phyloP scores from a whole-genome alignment of 2,888 invertebrate genomes.

The Iselma pallidipennis region DNA sequence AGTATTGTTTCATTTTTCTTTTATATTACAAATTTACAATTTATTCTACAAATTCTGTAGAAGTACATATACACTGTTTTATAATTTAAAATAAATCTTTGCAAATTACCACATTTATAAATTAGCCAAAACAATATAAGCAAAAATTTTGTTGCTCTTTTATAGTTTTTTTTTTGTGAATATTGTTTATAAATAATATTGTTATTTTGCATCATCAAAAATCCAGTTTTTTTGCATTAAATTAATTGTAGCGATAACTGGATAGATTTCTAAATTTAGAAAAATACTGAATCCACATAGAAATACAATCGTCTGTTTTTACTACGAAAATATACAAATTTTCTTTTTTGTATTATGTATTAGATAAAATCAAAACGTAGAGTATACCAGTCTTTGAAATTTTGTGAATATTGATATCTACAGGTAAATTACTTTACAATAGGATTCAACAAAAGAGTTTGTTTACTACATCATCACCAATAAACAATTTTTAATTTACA shows the following conservation, averaged over 20 bases:
- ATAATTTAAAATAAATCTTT: constrained; percentile 26
- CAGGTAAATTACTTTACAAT: no score
- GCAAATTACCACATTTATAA: constrained; percentile 4
- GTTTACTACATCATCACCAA: no score
- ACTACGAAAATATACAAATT: not conserved
- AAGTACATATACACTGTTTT: constrained; percentile 31
- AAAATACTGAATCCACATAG: not conserved
- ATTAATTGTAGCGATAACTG: not conserved
- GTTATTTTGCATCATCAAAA: not conserved
- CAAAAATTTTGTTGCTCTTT: not conserved
- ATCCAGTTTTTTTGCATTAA: not conserved
- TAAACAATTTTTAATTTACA: no score
- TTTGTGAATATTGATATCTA: no score
- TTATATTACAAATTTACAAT: constrained; percentile 38
- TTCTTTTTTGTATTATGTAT: no score
- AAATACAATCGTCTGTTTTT: not conserved
- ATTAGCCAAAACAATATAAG: not conserved
- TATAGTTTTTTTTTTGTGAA: no score
- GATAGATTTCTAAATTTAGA: not conserved
- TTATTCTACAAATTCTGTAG: constrained; percentile 28
- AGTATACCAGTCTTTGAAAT: no score
- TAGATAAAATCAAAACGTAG: no score
- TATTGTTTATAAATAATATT: not conserved
- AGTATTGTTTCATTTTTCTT: not conserved
- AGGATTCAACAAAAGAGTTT: no score